Evolutionary conservation across 2,113 vertebrate species (phyloP).

Genomic region (Chaetops frenatus): DNA sequence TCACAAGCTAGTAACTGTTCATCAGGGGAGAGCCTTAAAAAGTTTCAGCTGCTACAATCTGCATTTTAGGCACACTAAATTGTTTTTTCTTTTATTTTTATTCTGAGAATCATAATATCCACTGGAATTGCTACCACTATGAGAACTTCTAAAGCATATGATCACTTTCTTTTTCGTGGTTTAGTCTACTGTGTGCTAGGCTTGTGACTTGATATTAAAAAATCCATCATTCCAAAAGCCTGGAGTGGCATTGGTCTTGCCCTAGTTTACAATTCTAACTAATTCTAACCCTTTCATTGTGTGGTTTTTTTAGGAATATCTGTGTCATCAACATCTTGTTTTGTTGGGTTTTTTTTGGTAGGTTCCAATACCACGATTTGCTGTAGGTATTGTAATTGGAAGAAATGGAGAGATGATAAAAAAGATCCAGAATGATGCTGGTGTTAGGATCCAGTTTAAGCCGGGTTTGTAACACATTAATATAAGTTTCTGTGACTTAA

Average conservation of each 20-base stretch:
- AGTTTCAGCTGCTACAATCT: background rate
- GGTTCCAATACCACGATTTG: constrained; percentile 97
- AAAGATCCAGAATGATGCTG: constrained; percentile 98
- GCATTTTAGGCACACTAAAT: background rate
- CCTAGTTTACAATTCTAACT: background rate
- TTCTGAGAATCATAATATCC: background rate
- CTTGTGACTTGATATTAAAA: background rate
- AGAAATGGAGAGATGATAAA: constrained; percentile 99
- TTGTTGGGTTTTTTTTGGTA: constrained; percentile 24
- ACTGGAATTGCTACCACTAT: background rate
- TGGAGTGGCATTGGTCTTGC: background rate
- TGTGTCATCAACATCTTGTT: background rate
- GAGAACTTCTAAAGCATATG: background rate
- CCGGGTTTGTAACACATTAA: constrained; percentile 73
- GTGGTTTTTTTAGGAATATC: background rate
- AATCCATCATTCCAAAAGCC: background rate
- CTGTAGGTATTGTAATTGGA: constrained; percentile 97
- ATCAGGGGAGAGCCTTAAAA: background rate
- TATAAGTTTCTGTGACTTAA: background rate
- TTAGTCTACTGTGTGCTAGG: background rate
- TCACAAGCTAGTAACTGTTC: background rate
- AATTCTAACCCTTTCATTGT: background rate
- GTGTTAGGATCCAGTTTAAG: constrained; percentile 97
- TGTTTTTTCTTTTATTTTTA: background rate
- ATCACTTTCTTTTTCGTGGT: background rate